Base-by-base conservation (phyloP, 2,888 invertebrate species). In the Standfussiana lucernea region DNA sequence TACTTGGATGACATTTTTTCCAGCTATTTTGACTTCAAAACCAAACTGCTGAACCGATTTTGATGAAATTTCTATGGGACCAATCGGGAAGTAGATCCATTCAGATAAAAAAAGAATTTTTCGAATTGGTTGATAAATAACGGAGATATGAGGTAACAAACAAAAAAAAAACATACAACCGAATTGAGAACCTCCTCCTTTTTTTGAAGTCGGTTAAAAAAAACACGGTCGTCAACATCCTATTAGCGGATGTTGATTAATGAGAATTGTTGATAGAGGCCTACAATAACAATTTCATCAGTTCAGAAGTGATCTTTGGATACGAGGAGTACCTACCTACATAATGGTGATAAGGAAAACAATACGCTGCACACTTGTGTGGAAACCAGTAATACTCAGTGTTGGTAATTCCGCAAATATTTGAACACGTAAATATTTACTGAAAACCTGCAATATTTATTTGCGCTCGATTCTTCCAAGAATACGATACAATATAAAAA, bases 401-500 rank as follows among this genome's bases (percentile, higher is more conserved):
- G 42, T 70, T 67, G 42, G 67, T 47, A 40, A 78, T 86, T 65
- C 70, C n/a, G 79, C 67, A 65, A 85, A 82, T 71, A 77, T 72
- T 73, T 73, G 18, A 42, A 53, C 61, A 71, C 64, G 72, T 83
- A 68, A 75, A 84, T 86, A 67, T 77, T 79, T 65, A 74, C 67
- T 75, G 77, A 59, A 75, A 73, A 72, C 59, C 65, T 28, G 78
- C 85, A 82, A 88, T 87, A 70, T 87, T 87, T 87, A 75, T 86
- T 81, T 84, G 66, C n/a, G 59, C 83, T 73, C 72, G 40, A 80
- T 80, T 78, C 42, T 75, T 75, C 79, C 71, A 69, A 77, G 86
- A 84, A 76, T 64, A 47, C 37, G 42, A 64, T 50, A 61, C 68
- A 62, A 45, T 72, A 65, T 68, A 66, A 42, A 66, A 66, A 75